These are phyloP conservation scores for Anneissia japonica DNA, from an alignment of 35 echinoderm and acorn worm species.

Conservation along the genomic window DNA sequence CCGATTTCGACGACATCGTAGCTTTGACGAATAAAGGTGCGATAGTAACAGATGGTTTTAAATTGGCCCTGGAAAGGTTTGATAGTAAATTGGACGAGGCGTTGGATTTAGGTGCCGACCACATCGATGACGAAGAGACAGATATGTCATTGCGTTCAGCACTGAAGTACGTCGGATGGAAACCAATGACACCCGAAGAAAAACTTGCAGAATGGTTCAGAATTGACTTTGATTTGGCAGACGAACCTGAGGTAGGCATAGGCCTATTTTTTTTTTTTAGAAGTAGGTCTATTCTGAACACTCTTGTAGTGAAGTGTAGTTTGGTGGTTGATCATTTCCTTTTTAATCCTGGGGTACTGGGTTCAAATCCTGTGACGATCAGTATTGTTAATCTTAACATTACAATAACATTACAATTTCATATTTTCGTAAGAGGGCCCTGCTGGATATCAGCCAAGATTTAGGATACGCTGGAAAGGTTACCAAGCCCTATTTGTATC, in stretches of 20 bases:
- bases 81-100: not conserved
- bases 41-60: not conserved
- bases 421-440: no score
- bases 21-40: not conserved
- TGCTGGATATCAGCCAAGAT: no score
- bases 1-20: not conserved
- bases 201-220: not conserved
- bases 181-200: conserved; percentile 1
- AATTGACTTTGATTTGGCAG: not conserved
- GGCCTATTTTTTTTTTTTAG: no score
- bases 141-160: not conserved
- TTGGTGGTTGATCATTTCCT: no score
- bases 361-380: no score
- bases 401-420: no score
- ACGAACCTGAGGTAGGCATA: not conserved
- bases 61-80: not conserved
- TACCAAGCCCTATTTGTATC: no score
- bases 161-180: not conserved
- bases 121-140: not conserved
- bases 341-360: no score
- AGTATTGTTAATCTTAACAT: no score
- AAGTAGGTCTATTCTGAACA: no score
- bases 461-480: no score
- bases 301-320: no score
- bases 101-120: not conserved